Base-by-base conservation (phyloP, 2,113 vertebrate genomes). In the Syrmaticus mikado region DNA sequence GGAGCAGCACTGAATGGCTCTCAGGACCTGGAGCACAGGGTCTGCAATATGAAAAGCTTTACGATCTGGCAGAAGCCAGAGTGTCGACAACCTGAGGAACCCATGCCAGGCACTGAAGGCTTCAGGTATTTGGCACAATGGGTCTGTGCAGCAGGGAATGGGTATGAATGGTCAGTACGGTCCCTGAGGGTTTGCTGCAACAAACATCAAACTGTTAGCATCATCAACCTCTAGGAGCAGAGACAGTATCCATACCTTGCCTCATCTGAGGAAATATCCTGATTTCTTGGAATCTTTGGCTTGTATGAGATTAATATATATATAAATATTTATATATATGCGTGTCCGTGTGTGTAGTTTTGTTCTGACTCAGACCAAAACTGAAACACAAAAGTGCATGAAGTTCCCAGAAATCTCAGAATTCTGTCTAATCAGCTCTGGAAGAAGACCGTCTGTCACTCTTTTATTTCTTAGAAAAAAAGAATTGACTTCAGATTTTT, bases 391-490 rank as follows among this genome's bases (percentile, higher is more conserved):
- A 71, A 72, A 84, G 61, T 0, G 0, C 32, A 36, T 11, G 3
- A 66, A 71, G 20, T 93, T 93, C 77, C 66, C 65, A 82, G 93
- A 94, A 94, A 90, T 30, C 40, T 93, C 65, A 75, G 22, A 90
- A 84, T 16, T 13, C 6, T 87, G 84, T 91, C 40, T 92, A 62
- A 78, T 94, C 17, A 48, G 36, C 18, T 84, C 24, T 55, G 65
- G 45, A 83, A 88, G 52, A 18, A 67, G 7, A 8, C 15, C 0
- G 14, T 85, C 62, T 74, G 28, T 34, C 1, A 7, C 9, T 77
- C 32, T 60, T 87, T 83, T 74, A 3, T 85, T 89, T 62, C 30
- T 64, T 80, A 45, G 48, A 78, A 73, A 19, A 64, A 62, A 58
- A 55, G 21, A 5, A 3, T 28, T 81, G 19, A 68, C 82, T 90